phyloP scores from a whole-genome alignment of 2,888 invertebrate genomes.

The Lithosia quadra region DNA sequence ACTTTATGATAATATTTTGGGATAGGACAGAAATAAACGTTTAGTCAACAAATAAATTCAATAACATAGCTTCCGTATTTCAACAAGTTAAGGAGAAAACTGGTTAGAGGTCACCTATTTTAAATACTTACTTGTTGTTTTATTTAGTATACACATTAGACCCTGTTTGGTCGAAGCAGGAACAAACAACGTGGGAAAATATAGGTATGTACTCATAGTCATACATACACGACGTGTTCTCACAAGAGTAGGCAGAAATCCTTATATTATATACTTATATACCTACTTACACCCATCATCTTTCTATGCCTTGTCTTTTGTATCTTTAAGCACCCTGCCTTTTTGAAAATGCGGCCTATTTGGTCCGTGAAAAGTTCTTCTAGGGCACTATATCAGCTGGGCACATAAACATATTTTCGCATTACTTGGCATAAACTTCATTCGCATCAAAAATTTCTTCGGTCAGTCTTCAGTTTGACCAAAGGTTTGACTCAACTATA shows the following conservation, averaged over 20 bases:
- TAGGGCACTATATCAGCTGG: no score
- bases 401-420: no score
- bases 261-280: no score
- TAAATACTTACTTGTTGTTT: constrained; percentile 6
- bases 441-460: no score
- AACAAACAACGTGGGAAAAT: not conserved
- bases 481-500: no score
- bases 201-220: not conserved
- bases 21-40: not conserved
- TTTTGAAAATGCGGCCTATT: no score
- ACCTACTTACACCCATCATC: no score
- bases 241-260: not conserved
- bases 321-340: no score
- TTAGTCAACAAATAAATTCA: not conserved
- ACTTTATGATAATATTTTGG: not conserved
- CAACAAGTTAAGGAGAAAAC: constrained; percentile 8
- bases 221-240: not conserved
- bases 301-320: no score
- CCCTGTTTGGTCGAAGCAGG: not conserved
- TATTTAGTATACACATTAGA: not conserved
- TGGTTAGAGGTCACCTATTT: constrained; percentile 3
- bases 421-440: no score
- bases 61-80: not conserved
- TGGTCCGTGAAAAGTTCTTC: no score
- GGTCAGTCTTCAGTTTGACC: no score